Evolutionary conservation across 2,113 vertebrate genomes (phyloP).

Genomic region (Caranx ignobilis): DNA sequence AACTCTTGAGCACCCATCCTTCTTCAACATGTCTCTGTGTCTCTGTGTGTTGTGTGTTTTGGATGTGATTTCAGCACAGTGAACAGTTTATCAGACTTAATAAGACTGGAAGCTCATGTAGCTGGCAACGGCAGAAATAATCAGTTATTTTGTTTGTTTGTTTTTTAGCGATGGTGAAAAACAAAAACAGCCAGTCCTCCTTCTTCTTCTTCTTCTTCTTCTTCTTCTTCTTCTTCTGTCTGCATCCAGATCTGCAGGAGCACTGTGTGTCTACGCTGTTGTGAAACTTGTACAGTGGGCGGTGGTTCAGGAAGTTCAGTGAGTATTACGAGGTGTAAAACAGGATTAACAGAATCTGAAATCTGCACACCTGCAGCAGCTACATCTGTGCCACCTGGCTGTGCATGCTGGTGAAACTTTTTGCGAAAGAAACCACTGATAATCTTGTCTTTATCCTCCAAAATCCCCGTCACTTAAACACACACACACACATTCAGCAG

Average conservation of each 20-base stretch:
- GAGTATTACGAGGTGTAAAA: not conserved
- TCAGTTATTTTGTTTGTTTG: too few species aligned
- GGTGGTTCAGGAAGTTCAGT: not conserved
- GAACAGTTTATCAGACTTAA: not conserved
- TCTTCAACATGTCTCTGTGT: not conserved
- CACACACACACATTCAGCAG: not conserved
- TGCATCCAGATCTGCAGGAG: not conserved
- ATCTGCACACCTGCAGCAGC: not conserved
- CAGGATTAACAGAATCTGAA: not conserved
- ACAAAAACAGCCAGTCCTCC: too few species aligned
- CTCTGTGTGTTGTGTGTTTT: not conserved
- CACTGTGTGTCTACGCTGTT: not conserved
- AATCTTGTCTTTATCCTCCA: not conserved
- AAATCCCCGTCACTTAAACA: conserved; percentile 9
- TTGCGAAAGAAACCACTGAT: conserved; percentile 10
- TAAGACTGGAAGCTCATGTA: not conserved
- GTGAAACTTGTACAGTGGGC: not conserved
- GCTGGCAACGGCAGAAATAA: not conserved
- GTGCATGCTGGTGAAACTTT: not conserved
- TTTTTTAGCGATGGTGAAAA: too few species aligned
- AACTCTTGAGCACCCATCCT: not conserved
- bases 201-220: too few species aligned
- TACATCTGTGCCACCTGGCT: conserved; percentile 7
- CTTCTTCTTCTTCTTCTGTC: not conserved
- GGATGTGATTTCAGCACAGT: not conserved